Base-by-base conservation (phyloP, 1,140 invertebrate genomes). In the Oedothorax gibbosus region DNA sequence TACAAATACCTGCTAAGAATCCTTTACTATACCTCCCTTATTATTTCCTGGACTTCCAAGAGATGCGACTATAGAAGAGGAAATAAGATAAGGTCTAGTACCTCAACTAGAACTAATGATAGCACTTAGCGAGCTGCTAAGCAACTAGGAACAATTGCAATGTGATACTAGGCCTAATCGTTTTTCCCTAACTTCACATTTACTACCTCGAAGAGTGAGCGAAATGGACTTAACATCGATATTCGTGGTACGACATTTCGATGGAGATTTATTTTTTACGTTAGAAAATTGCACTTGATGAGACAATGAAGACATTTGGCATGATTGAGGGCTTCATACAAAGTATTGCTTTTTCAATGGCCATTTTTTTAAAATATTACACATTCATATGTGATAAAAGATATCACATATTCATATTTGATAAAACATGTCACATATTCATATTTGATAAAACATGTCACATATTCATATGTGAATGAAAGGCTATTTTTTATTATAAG, bases 51-150 rank as follows among this genome's bases (percentile, higher is more conserved):
- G 18, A 75, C 72, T n/a, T 57, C 53, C 53, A 75, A 57, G 72
- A 75, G 20, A 57, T n/a, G 57, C 50, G 57, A 65, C n/a, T 53
- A 51, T 15, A 71, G 68, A 7, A 66, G 54, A 53, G 68, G 18
- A 77, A 64, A 51, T n/a, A 53, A 77, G n/a, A 51, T 8, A 35
- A 50, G 35, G 50, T 50, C 54, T 49, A 64, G 64, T 79, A 66
- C 64, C 77, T 79, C 62, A 79, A 79, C 77, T 79, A 53, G 77
- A 79, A 79, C 77, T 79, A 79, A 79, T 79, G 77, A 68, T 79
- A 79, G 77, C 62, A 79, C 64, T 79, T 79, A 66, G 64, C 54
- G 64, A 79, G 20, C 77, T 79, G 77, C 62, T 68, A 79, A 66
- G 77, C 62, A 79, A 79, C 62, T 79, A 12, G 77, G 62, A 79